These are phyloP conservation scores for Galerucella calmariensis DNA, from an alignment of 2,888 invertebrate genomes.

Conservation along the genomic window DNA sequence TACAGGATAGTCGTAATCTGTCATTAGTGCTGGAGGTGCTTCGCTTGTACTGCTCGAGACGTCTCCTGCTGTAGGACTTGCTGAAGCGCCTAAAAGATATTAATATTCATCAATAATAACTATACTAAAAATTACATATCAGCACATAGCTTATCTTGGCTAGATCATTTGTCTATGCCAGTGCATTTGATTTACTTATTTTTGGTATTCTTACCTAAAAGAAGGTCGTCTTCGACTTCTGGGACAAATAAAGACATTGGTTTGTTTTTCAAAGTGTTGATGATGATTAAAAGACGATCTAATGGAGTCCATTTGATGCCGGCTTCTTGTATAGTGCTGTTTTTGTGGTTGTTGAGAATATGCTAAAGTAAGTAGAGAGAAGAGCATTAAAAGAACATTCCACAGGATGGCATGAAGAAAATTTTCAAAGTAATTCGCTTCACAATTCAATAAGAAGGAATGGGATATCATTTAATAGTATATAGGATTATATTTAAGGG, in stretches of 20 bases:
- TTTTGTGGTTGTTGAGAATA: conserved; percentile 62
- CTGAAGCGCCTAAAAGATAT: conserved; percentile 60
- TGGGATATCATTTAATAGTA: too few species aligned
- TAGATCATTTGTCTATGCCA: too few species aligned
- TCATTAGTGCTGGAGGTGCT: neutral
- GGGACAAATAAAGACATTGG: conserved; percentile 51
- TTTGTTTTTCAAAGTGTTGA: conserved; percentile 47
- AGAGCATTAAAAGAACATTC: neutral
- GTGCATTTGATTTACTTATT: too few species aligned
- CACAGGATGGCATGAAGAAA: too few species aligned
- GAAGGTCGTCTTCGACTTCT: conserved; percentile 63
- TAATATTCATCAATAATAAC: too few species aligned
- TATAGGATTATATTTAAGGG: too few species aligned
- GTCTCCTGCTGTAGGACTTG: conserved; percentile 62
- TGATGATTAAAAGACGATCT: conserved; percentile 42
- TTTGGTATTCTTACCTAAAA: conserved; percentile 47
- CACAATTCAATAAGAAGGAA: too few species aligned
- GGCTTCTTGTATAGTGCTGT: conserved; percentile 64
- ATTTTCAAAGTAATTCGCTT: too few species aligned
- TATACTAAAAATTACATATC: neutral
- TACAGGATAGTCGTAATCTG: conserved; percentile 16
- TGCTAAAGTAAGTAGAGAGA: conserved; percentile 56
- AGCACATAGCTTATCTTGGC: neutral
- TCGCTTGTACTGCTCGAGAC: conserved; percentile 33
- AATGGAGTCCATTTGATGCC: conserved; percentile 58